Evolutionary conservation across 2,113 vertebrate genomes (phyloP).

Genomic region (Nibea albiflora): DNA sequence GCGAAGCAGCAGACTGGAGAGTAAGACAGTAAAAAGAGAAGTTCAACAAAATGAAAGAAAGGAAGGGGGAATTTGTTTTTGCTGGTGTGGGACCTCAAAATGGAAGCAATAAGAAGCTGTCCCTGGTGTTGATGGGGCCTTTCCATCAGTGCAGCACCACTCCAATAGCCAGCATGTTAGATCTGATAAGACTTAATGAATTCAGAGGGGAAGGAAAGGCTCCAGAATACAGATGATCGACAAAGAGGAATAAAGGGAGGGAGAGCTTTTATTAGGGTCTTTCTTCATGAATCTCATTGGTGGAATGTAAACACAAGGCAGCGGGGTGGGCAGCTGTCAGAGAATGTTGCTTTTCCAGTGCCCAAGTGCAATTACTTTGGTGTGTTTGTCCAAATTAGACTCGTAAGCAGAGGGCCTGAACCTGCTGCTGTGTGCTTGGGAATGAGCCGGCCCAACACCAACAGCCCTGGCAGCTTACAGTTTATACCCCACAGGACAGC

Average conservation of each 20-base stretch:
- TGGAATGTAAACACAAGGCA: conserved; percentile 53
- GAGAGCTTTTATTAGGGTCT: conserved; percentile 25
- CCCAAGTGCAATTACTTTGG: conserved; percentile 62
- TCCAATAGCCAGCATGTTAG: conserved; percentile 39
- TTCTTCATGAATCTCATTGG: conserved; percentile 54
- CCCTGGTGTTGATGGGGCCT: background rate
- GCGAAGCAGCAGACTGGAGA: background rate
- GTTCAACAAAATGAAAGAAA: conserved; percentile 7
- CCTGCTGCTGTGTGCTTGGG: conserved; percentile 31
- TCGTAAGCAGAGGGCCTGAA: conserved; percentile 39
- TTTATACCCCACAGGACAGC: background rate
- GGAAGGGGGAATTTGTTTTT: conserved; percentile 36
- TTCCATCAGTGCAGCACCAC: conserved; percentile 53
- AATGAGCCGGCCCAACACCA: conserved; percentile 48
- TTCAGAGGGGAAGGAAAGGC: conserved; percentile 42
- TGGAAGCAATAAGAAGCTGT: conserved; percentile 31
- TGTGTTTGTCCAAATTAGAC: conserved; percentile 70
- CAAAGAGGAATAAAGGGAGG: conserved; percentile 13
- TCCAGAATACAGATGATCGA: conserved; percentile 57
- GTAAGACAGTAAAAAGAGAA: background rate
- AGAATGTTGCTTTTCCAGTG: conserved; percentile 45
- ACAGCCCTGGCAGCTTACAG: conserved; percentile 8
- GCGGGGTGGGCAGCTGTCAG: conserved; percentile 27
- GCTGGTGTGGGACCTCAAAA: background rate
- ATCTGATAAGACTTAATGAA: conserved; percentile 76